A percentile compares a stretch with the other conserved stretches of the same genome.
phyloP scores from a whole-genome alignment of 2,113 vertebrate species.

The Trichechus manatus region DNA sequence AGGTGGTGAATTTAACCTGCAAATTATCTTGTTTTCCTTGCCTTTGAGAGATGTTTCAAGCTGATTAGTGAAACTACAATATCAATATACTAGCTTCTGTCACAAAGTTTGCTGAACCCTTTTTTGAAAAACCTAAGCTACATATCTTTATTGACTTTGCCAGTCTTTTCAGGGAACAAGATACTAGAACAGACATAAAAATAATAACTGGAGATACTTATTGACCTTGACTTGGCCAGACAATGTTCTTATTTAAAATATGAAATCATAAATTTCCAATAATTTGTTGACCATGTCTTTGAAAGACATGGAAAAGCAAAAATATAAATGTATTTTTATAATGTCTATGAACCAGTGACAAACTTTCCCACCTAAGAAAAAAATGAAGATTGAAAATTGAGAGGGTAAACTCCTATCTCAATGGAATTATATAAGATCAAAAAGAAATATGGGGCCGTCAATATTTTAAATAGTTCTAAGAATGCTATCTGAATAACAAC shows the following conservation, averaged over 20 bases:
- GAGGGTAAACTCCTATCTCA: background rate
- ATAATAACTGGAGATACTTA: background rate
- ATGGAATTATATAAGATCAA: background rate
- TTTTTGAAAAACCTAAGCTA: background rate
- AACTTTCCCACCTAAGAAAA: background rate
- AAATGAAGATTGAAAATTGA: background rate
- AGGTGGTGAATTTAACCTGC: background rate
- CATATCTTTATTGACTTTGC: background rate
- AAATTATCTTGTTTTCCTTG: conserved; percentile 61
- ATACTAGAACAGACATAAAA: background rate
- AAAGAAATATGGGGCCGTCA: background rate
- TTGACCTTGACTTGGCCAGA: background rate
- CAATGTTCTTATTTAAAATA: background rate
- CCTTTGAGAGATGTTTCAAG: conserved; percentile 39
- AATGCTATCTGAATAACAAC: background rate
- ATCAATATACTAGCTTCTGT: background rate
- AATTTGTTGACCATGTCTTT: background rate
- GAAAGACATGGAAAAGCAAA: background rate
- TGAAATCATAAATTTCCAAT: background rate
- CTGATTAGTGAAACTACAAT: conserved; percentile 51
- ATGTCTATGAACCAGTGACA: background rate
- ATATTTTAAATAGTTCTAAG: background rate
- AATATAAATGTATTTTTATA: background rate
- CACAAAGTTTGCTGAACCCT: background rate
- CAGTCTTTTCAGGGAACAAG: background rate